These are phyloP conservation scores for Synanthedon formicaeformis DNA, from an alignment of 2,888 invertebrate species.

Conservation along the genomic window DNA sequence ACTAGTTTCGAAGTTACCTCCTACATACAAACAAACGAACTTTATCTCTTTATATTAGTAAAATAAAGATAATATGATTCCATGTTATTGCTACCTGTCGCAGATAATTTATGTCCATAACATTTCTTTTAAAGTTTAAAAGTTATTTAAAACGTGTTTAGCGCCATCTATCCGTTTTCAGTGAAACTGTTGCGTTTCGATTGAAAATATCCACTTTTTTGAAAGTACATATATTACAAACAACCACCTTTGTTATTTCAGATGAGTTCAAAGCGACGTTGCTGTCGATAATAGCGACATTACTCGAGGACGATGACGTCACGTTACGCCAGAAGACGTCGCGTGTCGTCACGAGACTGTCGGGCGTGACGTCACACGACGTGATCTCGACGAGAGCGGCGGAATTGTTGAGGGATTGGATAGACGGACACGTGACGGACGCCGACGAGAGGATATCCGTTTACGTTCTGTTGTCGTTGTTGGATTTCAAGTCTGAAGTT, in stretches of 20 bases:
- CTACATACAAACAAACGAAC: too few species aligned
- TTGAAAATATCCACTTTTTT: too few species aligned
- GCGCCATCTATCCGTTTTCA: too few species aligned
- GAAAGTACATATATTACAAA: too few species aligned
- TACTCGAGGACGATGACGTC: constrained; percentile 68
- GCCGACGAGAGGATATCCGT: constrained; percentile 5
- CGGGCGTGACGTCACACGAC: not conserved
- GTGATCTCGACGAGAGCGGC: constrained; percentile 15
- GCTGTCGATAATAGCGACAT: constrained; percentile 45
- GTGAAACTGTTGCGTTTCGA: not conserved
- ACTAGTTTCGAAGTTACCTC: too few species aligned
- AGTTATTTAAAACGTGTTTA: too few species aligned
- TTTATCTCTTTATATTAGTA: too few species aligned
- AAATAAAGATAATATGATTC: too few species aligned
- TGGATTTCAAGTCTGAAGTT: constrained; percentile 42
- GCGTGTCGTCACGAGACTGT: constrained; percentile 6
- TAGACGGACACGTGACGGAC: constrained; percentile 5
- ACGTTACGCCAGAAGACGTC: constrained; percentile 35
- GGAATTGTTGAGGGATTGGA: constrained; percentile 10
- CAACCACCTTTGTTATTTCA: constrained; percentile 13
- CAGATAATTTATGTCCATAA: too few species aligned
- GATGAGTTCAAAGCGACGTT: constrained; percentile 36
- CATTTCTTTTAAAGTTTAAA: too few species aligned
- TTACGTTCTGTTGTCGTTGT: constrained; percentile 29
- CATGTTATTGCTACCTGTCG: too few species aligned